Percentiles rank a stretch among this genome's conserved stretches.
Conservation (phyloP, 2,888 invertebrate species). For the Barypeithes pellucidus region DNA sequence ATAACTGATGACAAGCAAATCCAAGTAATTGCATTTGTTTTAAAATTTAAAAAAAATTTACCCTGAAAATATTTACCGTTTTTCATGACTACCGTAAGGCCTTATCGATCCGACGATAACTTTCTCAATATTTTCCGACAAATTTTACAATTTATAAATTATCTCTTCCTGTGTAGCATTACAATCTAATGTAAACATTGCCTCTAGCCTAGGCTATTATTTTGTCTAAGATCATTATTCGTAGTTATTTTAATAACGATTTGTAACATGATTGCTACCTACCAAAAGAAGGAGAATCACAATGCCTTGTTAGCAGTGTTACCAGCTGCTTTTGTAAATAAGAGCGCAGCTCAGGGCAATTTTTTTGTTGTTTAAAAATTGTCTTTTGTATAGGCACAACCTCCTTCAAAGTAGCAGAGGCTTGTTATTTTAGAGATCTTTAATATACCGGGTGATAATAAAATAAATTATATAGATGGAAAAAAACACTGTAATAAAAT, state of each 20-base stretch:
- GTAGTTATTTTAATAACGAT: constrained; percentile 25
- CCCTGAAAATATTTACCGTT: too few relatives aligned
- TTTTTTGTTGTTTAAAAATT: constrained; percentile 20
- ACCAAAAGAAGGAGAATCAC: constrained; percentile 16
- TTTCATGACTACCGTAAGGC: too few relatives aligned
- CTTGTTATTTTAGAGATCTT: background rate
- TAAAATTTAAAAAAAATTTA: too few relatives aligned
- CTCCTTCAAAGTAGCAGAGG: background rate
- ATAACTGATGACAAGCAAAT: too few relatives aligned
- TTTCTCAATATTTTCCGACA: constrained; percentile 6
- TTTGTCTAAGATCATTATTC: constrained; percentile 24
- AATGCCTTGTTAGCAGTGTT: constrained; percentile 28
- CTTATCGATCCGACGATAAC: too few relatives aligned
- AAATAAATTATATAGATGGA: too few relatives aligned
- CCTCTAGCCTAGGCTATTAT: constrained; percentile 18
- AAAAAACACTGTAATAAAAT: too few relatives aligned
- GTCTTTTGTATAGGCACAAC: constrained; percentile 18
- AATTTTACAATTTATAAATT: background rate
- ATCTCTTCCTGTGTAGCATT: constrained; percentile 10
- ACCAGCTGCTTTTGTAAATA: constrained; percentile 20
- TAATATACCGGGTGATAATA: background rate
- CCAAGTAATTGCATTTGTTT: too few relatives aligned
- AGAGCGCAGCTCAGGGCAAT: constrained; percentile 10
- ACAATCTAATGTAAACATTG: constrained; percentile 22
- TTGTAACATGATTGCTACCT: constrained; percentile 23